These are phyloP conservation scores for Cochlearius cochlearius DNA, from an alignment of 2,113 vertebrate species.

Conservation along the genomic window DNA sequence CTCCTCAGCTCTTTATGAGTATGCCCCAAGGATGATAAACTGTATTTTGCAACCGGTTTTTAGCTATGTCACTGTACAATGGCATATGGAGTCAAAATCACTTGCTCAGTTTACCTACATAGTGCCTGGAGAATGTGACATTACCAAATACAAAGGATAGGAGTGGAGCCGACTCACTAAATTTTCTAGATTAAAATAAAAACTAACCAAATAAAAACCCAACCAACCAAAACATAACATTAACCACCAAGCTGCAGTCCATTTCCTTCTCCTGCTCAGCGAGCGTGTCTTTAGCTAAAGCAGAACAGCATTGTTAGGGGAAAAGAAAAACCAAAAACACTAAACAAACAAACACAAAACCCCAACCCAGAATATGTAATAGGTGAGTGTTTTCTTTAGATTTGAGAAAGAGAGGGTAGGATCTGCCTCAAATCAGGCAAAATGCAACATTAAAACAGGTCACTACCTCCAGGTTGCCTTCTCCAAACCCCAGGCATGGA, in stretches of 20 bases:
- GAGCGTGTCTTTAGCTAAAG: neutral
- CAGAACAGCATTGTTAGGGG: no score
- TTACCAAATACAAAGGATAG: neutral
- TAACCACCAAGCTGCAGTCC: neutral
- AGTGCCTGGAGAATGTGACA: fast-evolving
- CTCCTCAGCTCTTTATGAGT: neutral
- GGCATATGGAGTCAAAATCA: neutral
- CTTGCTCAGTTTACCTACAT: fast-evolving
- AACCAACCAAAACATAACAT: neutral
- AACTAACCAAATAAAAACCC: neutral
- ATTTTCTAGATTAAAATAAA: neutral
- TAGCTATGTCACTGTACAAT: no score
- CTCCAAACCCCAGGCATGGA: fast-evolving
- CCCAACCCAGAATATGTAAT: fast-evolving
- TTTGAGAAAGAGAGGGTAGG: neutral
- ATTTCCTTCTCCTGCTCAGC: neutral
- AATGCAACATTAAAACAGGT: neutral
- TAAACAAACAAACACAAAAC: neutral
- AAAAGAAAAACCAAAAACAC: neutral
- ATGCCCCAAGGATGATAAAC: neutral
- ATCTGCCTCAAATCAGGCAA: neutral
- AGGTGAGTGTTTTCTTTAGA: fast-evolving
- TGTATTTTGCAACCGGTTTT: neutral
- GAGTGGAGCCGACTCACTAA: fast-evolving
- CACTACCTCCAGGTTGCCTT: neutral